phyloP scores from a whole-genome alignment of 2,888 invertebrate species.

The Euzetes globulus region DNA sequence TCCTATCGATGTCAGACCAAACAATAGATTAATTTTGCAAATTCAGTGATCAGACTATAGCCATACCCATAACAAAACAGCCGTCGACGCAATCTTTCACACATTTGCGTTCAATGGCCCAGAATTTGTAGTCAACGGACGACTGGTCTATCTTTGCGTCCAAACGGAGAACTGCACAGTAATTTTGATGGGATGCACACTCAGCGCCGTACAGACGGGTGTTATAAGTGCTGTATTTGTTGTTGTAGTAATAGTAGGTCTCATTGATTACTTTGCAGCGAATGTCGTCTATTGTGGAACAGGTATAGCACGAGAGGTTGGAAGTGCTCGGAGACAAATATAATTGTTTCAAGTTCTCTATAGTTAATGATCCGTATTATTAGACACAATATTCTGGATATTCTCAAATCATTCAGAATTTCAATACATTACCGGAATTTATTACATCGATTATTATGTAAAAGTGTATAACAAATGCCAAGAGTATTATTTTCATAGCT shows the following conservation, averaged over 20 bases:
- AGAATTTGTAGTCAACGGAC: conserved; percentile 28
- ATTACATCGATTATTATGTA: background rate
- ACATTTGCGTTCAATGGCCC: conserved; percentile 32
- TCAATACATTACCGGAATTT: background rate
- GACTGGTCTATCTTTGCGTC: conserved; percentile 20
- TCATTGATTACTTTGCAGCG: conserved; percentile 33
- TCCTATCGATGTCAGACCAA: background rate
- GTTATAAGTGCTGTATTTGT: conserved; percentile 16
- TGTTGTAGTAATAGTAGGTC: conserved; percentile 20
- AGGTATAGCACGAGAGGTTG: conserved; percentile 35
- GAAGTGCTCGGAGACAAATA: background rate
- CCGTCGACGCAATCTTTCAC: conserved; percentile 26
- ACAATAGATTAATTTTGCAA: background rate
- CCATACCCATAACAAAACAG: conserved; percentile 33
- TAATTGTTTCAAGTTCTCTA: background rate
- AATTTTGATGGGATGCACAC: conserved; percentile 20
- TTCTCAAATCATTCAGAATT: background rate
- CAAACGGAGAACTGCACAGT: conserved; percentile 24
- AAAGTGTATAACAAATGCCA: background rate
- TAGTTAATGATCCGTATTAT: background rate
- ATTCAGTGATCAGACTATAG: background rate
- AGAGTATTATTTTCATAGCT: background rate
- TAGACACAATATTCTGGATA: background rate
- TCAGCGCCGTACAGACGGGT: conserved; percentile 22
- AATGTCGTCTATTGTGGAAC: conserved; percentile 36